Evolutionary conservation across 2,888 invertebrate species (phyloP).

Genomic region (Tachystola acroxantha): DNA sequence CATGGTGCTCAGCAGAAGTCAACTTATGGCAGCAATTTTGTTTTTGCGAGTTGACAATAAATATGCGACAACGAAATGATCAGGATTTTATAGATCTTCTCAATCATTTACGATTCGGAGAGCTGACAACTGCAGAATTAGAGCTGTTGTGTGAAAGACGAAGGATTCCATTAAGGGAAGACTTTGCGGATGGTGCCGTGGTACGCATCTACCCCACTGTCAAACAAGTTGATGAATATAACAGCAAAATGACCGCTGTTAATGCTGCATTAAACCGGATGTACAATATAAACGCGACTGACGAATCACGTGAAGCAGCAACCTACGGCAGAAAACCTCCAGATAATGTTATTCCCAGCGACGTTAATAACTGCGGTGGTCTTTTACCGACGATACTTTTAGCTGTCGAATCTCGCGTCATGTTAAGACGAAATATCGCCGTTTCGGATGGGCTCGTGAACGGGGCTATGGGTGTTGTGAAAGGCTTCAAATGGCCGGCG

Average conservation of each 20-base stretch:
- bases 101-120: constrained; percentile 24
- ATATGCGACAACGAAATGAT: constrained; percentile 34
- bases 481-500: too few species aligned
- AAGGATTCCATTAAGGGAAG: constrained; percentile 13
- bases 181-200: constrained; percentile 22
- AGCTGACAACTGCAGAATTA: constrained; percentile 19
- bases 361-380: constrained; percentile 20
- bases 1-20: constrained; percentile 16
- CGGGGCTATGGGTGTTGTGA: too few species aligned
- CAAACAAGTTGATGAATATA: constrained; percentile 22
- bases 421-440: constrained; percentile 24
- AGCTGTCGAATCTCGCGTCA: constrained; percentile 19
- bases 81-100: constrained; percentile 22
- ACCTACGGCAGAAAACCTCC: constrained; percentile 22
- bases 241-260: constrained; percentile 14
- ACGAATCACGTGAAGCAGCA: constrained; percentile 23
- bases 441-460: constrained; percentile 14
- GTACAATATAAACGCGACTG: constrained; percentile 18
- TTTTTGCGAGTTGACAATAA: constrained; percentile 29
- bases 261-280: constrained; percentile 7
- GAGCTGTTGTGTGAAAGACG: constrained; percentile 20
- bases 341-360: constrained; percentile 14
- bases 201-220: constrained; percentile 25
- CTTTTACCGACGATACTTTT: constrained; percentile 13
- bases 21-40: constrained; percentile 25